Base-by-base conservation (phyloP, 2,113 vertebrate species). In the Donacobius atricapilla region DNA sequence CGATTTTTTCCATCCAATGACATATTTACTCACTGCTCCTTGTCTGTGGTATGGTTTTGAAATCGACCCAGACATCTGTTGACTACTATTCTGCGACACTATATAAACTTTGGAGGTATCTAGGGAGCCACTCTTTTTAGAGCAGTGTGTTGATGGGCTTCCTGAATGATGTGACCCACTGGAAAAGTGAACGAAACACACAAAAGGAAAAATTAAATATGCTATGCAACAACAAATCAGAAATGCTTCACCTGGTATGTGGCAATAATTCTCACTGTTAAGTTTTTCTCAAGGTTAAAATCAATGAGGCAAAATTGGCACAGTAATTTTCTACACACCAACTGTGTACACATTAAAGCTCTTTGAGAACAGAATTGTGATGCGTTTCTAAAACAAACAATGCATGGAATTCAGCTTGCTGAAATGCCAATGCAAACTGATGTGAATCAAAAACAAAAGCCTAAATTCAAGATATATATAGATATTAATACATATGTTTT, bases 31-130 rank as follows among this genome's bases (percentile, higher is more conserved):
- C 72, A 97, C 93, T 42, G 98, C 86, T 88, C 98, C 98, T 87
- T 98, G 98, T 40, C 98, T 97, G 94, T 98, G 98, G 91, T 99
- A 99, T 57, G 98, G 85, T 96, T 99, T 99, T 82, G 98, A 97
- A 93, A 98, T 85, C 3, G 98, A 97, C 69, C 98, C 97, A 16
- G 98, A 78, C 56, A 97, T 97, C 91, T 98, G 98, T 37, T 98
- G 98, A 87, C 96, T 33, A 6, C 97, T 96, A 40, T 96, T 94
- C 96, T 99, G 99, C 0, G 99, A 98, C 90, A 99, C 98, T 96
- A 99, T 99, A 94, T 99, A 99, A 90, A 99, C 99, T 97, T 98
- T 99, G 97, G 99, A 99, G 30, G 98, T 98, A 97, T 99, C 99
- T 94, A 99, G 97, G 33, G 98, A 99, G 48, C 98, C 98, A 50